Base-by-base conservation (phyloP, 2,888 invertebrate genomes). In the Epirrita christyi region DNA sequence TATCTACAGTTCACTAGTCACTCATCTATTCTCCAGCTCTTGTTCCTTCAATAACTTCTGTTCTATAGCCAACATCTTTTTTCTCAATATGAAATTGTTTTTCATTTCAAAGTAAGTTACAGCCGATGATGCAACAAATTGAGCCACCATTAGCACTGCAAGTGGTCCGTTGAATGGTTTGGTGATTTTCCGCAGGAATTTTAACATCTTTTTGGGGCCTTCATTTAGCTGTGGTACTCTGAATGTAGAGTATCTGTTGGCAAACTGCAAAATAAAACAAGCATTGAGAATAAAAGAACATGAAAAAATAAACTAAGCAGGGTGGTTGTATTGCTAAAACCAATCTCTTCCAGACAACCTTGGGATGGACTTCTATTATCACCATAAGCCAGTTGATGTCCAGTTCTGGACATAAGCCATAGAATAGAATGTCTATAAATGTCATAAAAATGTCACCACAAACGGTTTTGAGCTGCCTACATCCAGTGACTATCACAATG, bases 81-180 rank as follows among this genome's bases (percentile, higher is more conserved):
- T 62, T 65, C 83, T 82, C 5, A 94, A 64, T n/a, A 73, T 76
- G 9, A 84, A 68, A 47, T 92, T 78, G 59, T 93, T 93, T 64
- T 86, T 87, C 61, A 93, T 88, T 85, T 96, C 94, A 59, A 88
- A 93, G 66, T 95, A 94, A 0, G 96, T 95, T 0, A 96, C 67
- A 29, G 87, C 75, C 38, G 94, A 91, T 0, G 94, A 93, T 0
- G 93, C 62, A 0, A 94, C 6, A 0, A 93, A 76, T 55, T 96
- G 94, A 0, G 86, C 73, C 0, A 90, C 67, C 6, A 93, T 72
- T 38, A 94, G 73, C 0, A 83, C 80, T 0, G 91, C 85, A 9
- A 95, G 64, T 0, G 86, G 81, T 1, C 91, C 92, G 3, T 83
- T 75, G 27, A 94, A 88, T 0, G 94, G 93, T 64, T 83, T 93